Percentiles rank a stretch among this genome's conserved stretches.
Conservation (phyloP, 2,888 invertebrate species). For the Clanis bilineata region DNA sequence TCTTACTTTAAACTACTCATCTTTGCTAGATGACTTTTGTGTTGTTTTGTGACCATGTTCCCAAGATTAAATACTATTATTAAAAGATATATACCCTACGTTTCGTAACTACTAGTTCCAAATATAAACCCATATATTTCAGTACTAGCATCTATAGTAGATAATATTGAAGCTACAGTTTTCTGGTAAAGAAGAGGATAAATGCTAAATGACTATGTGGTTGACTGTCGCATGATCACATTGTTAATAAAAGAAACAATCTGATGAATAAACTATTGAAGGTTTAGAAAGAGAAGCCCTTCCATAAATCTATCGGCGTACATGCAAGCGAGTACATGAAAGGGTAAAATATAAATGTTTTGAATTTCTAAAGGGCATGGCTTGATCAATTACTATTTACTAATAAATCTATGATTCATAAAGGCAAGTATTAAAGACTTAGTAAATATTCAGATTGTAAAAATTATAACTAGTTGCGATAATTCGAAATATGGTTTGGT, state of each 20-base stretch:
- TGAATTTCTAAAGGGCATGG: slow-evolving; percentile 44
- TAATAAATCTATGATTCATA: no score
- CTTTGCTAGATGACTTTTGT: slow-evolving; percentile 3
- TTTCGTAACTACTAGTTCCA: no score
- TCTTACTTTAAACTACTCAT: slow-evolving; percentile 66
- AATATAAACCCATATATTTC: no score
- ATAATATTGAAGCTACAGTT: not conserved
- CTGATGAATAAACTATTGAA: slow-evolving; percentile 88
- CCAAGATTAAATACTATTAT: not conserved
- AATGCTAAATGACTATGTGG: not conserved
- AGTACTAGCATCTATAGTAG: not conserved
- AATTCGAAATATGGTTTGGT: no score
- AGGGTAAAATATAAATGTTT: slow-evolving; percentile 81
- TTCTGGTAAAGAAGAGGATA: not conserved
- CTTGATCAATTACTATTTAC: no score
- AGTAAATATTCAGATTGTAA: no score
- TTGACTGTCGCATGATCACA: not conserved
- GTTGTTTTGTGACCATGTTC: not conserved
- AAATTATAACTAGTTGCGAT: no score
- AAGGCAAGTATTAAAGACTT: no score
- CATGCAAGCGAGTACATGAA: slow-evolving; percentile 79
- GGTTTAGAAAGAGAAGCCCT: slow-evolving; percentile 67
- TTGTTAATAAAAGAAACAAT: slow-evolving; percentile 56
- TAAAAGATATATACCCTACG: no score
- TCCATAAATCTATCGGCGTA: slow-evolving; percentile 60